Base-by-base conservation (phyloP, 2,888 invertebrate genomes). In the Zhuqinia jingwanae region DNA sequence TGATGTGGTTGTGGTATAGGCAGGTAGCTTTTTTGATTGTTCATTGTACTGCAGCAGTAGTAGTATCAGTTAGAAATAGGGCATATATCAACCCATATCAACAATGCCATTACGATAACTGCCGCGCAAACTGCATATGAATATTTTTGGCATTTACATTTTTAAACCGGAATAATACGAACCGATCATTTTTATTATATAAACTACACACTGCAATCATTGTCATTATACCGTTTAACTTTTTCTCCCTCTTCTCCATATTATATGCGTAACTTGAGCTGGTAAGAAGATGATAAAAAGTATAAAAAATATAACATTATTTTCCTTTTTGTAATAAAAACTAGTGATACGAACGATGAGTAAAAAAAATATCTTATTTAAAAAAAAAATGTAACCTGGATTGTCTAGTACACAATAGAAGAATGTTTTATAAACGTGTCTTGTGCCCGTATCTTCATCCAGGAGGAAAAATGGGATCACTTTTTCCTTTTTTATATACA, bases 381-480 rank as follows among this genome's bases (percentile, higher is more conserved):
- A 53, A 75, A 53, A 27, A 53, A 75, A 53, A 53, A 20, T 20
- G 20, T 58, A 76, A 76, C 56, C 76, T 50, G 36, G 58, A n/a
- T 58, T 20, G 20, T 36, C 36, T 2, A 76, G 36, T 76, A 30
- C 36, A 53, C 36, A 36, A 58, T 11, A n/a, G 60, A 13, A 50
- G 10, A 65, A 36, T 20, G 77, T 30, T 25, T 17, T 70, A 45
- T 22, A 65, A 65, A 45, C 63, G 50, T 47, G 60, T 45, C 50
- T 78, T 50, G 63, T 47, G n/a, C n/a, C n/a, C 8, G 36, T 8
- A 36, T 36, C 47, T 27, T 17, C 78, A 65, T 63, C 65, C 58
- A 65, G 25, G 50, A 47, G 63, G 47, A 65, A 63, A 78, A 78
- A 65, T 10, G 65, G 27, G 65, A 78, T 78, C 63, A 47, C 53